Evolutionary conservation across 2,888 invertebrate genomes (phyloP).

Genomic region (Leptothorax acervorum): DNA sequence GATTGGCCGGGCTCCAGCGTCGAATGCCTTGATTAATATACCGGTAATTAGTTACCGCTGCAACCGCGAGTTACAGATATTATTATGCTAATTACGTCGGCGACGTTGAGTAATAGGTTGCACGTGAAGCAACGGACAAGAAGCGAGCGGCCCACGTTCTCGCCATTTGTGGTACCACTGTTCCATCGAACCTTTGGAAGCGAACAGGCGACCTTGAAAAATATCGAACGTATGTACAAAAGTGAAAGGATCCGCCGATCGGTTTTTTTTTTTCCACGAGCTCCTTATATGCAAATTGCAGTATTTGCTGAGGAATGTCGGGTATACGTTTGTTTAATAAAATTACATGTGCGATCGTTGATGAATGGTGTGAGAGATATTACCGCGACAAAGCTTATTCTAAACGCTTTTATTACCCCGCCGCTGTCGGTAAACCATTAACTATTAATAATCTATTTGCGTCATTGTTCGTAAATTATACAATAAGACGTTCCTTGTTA

Average conservation of each 20-base stretch:
- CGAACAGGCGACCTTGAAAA: constrained; percentile 54
- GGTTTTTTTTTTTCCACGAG: constrained; percentile 22
- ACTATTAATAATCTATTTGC: constrained; percentile 43
- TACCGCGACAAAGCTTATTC: constrained; percentile 49
- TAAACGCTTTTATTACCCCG: constrained; percentile 31
- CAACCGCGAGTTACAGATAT: constrained; percentile 80
- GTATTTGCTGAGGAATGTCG: constrained; percentile 44
- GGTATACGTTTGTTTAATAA: constrained; percentile 39
- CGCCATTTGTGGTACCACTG: constrained; percentile 68
- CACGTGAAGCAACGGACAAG: constrained; percentile 76
- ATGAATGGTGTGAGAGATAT: constrained; percentile 50
- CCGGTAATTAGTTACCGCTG: constrained; percentile 79
- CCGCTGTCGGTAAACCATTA: constrained; percentile 10
- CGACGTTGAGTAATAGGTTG: constrained; percentile 80
- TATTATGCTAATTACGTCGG: constrained; percentile 80
- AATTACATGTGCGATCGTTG: constrained; percentile 48
- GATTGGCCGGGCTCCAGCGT: constrained; percentile 75
- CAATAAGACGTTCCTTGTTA: constrained; percentile 20
- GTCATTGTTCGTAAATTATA: constrained; percentile 35
- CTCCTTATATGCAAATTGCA: constrained; percentile 53
- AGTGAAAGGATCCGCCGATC: constrained; percentile 52
- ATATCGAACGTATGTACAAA: constrained; percentile 47
- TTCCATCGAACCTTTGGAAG: constrained; percentile 62
- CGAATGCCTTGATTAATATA: constrained; percentile 79
- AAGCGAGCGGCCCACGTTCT: constrained; percentile 76